Evolutionary conservation across 2,113 vertebrate species (phyloP), one percentile per base, ranked within the genome.

Genomic region (Ictalurus furcatus): DNA sequence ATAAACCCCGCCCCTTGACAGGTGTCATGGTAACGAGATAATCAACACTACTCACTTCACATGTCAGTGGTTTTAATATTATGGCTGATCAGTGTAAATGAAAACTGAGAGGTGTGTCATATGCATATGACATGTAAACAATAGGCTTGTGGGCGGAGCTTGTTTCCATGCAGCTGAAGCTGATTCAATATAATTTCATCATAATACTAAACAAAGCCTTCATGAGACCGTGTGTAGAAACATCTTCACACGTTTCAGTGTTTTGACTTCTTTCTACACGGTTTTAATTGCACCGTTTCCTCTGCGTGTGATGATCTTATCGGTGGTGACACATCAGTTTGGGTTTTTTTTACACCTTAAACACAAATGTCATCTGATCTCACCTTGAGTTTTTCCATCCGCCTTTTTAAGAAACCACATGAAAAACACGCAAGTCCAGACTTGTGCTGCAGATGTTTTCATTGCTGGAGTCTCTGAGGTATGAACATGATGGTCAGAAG

Each of bases 301-400:
- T n/a, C 78, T 17, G 8, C 6, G 5, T 58, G 28, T 30, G 3
- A 34, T 11, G 14, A 59, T 30, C 52, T 80, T 54, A 56, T 28
- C 25, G 0, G 37, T 52, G 28, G 17, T 81, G 17, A 81, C 19
- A 0, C 16, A 19, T 25, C 17, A 28, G 14, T 16, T 16, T 40
- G 0, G 6, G 6, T 30, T 34, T 74, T 52, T 52, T 52, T 52
- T 86, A 30, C 19, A 85, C n/a, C 9, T 76, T 52, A 37, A 37
- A 56, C n/a, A 34, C 16, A 37, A n/a, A 78, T 25, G 48, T 7
- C 19, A 11, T 56, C 2, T 48, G 11, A 11, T 88, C 76, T 84
- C 58, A 93, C 92, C 92, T 90, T 87, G 87, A 73, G 65, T 58
- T 85, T 85, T 92, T 44, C 87, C 87, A 23, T 80, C n/a, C 28